These are phyloP conservation scores for Phortica okadai DNA, from an alignment of 2,888 invertebrate genomes.

Conservation along the genomic window DNA sequence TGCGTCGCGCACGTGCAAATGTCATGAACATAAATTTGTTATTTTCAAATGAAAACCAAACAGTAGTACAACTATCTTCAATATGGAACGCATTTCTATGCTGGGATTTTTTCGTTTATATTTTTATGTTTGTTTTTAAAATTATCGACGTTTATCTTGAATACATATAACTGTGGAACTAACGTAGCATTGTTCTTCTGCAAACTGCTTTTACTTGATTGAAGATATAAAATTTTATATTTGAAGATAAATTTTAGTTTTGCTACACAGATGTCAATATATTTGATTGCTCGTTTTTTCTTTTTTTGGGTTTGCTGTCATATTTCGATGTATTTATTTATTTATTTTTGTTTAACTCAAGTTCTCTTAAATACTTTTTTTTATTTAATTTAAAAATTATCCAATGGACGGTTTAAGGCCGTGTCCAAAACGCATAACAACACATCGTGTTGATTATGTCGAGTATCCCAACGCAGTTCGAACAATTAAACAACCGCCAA, in stretches of 20 bases:
- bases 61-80: conserved; percentile 47
- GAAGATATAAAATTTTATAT: too few species aligned
- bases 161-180: too few species aligned
- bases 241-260: too few species aligned
- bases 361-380: conserved; percentile 42
- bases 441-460: conserved; percentile 61
- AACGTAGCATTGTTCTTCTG: too few species aligned
- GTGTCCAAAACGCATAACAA: not conserved
- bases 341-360: conserved; percentile 36
- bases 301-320: conserved; percentile 26
- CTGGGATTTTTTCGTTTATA: not conserved
- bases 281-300: too few species aligned
- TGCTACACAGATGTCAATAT: too few species aligned
- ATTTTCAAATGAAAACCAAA: not conserved
- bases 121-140: not conserved
- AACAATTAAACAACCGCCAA: not conserved
- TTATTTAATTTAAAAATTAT: conserved; percentile 19
- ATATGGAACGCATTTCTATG: conserved; percentile 36
- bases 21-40: conserved; percentile 63
- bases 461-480: conserved; percentile 49
- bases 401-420: not conserved
- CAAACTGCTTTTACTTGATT: too few species aligned
- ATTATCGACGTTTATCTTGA: too few species aligned
- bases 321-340: conserved; percentile 48
- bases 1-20: conserved; percentile 59